A percentile compares a stretch with the other conserved stretches of the same genome.
These are phyloP conservation scores for Calameuta pallipes DNA, from an alignment of 2,888 invertebrate species.

Conservation along the genomic window DNA sequence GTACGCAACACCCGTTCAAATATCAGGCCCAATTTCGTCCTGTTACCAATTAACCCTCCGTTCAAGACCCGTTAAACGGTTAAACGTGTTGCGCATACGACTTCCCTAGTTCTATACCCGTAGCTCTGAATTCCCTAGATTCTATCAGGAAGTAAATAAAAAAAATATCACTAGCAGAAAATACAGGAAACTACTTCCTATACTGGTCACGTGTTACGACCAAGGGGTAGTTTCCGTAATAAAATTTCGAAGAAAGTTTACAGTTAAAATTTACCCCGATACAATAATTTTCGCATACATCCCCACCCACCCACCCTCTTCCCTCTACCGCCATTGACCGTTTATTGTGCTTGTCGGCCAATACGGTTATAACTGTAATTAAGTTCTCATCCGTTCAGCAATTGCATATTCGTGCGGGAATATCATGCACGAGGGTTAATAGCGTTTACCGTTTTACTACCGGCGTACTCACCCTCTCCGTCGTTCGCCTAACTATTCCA, in stretches of 20 bases:
- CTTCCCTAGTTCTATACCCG: neutral
- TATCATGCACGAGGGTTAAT: slow-evolving; percentile 29
- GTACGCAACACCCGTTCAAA: neutral
- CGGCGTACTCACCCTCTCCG: neutral
- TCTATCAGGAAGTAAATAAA: neutral
- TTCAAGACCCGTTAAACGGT: neutral
- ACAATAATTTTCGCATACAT: neutral
- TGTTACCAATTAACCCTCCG: neutral
- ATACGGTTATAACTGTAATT: slow-evolving; percentile 37
- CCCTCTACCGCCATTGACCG: neutral
- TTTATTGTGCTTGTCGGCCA: slow-evolving; percentile 14
- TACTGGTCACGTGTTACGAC: neutral
- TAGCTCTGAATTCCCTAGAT: neutral
- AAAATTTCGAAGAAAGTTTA: neutral
- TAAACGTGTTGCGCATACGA: neutral
- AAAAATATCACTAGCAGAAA: neutral
- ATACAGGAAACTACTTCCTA: neutral
- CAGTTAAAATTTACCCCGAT: neutral
- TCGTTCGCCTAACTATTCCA: neutral
- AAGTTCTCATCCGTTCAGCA: slow-evolving; percentile 32
- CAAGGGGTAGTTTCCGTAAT: neutral
- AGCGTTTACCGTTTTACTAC: slow-evolving; percentile 39
- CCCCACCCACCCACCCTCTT: too few relatives aligned
- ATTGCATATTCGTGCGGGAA: slow-evolving; percentile 13
- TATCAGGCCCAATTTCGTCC: neutral